phyloP scores from a whole-genome alignment of 2,888 invertebrate species.

The Brachyopa scutellaris region DNA sequence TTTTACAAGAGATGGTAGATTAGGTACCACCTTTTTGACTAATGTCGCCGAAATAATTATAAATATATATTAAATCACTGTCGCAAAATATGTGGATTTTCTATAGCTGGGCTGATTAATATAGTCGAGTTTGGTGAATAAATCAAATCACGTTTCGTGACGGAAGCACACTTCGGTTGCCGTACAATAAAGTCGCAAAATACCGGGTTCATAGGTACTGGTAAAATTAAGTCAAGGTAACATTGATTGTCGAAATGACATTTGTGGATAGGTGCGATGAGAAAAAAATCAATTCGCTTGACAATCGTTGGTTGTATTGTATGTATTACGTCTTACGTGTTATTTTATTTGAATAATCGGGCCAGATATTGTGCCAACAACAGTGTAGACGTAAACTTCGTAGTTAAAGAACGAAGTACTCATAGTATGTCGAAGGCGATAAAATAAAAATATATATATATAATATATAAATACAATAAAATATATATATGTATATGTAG shows the following conservation, averaged over 20 bases:
- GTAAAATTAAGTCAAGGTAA: slow-evolving; percentile 59
- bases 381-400: too few relatives aligned
- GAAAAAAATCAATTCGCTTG: slow-evolving; percentile 46
- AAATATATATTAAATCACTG: slow-evolving; percentile 14
- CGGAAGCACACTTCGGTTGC: slow-evolving; percentile 2
- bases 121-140: neutral
- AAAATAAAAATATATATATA: too few relatives aligned
- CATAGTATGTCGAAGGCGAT: too few relatives aligned
- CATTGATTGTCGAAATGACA: neutral
- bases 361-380: too few relatives aligned
- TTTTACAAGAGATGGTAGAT: neutral
- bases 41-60: slow-evolving; percentile 24
- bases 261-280: neutral
- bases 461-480: too few relatives aligned
- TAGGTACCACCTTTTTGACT: slow-evolving; percentile 1
- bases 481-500: too few relatives aligned
- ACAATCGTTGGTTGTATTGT: slow-evolving; percentile 15
- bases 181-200: slow-evolving; percentile 25
- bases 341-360: too few relatives aligned
- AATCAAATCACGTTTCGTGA: slow-evolving; percentile 38
- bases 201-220: slow-evolving; percentile 51
- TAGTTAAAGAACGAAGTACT: too few relatives aligned
- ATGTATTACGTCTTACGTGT: too few relatives aligned
- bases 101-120: neutral
- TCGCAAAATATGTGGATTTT: neutral